These are phyloP conservation scores for Smittia sp. DNA, from an alignment of 2,888 invertebrate genomes.

Conservation along the genomic window DNA sequence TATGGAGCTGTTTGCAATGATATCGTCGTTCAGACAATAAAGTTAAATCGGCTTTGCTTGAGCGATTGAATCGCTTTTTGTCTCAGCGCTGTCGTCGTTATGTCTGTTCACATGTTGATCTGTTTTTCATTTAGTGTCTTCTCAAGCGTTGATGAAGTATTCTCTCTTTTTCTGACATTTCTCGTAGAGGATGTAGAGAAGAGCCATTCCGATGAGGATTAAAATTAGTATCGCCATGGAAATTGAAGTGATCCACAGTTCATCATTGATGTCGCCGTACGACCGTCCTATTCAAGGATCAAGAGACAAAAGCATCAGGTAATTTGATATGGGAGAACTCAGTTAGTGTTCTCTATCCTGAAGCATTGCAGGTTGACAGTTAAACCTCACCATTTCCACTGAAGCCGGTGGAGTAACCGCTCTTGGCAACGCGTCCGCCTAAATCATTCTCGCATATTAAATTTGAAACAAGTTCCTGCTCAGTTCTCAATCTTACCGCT, in stretches of 20 bases:
- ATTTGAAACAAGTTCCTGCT: too few relatives aligned
- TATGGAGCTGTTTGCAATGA: too few relatives aligned
- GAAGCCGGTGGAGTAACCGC: background rate
- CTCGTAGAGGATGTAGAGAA: conserved; percentile 28
- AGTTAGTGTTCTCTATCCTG: too few relatives aligned
- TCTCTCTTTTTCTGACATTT: conserved; percentile 36
- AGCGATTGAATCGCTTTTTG: too few relatives aligned
- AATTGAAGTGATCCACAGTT: conserved; percentile 17
- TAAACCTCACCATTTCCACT: background rate
- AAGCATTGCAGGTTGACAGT: too few relatives aligned
- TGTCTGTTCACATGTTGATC: conserved; percentile 1
- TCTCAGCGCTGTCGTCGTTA: background rate
- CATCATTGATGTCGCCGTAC: conserved; percentile 35
- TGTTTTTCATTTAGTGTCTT: background rate
- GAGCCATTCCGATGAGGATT: conserved; percentile 13
- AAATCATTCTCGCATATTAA: too few relatives aligned
- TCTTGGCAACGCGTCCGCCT: conserved; percentile 4
- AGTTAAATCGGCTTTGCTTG: background rate
- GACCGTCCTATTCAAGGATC: conserved; percentile 4
- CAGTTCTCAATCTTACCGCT: too few relatives aligned
- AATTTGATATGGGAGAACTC: too few relatives aligned
- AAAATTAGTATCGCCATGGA: conserved; percentile 18
- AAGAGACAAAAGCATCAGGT: too few relatives aligned
- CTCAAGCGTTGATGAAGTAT: conserved; percentile 26
- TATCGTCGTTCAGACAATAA: too few relatives aligned